Evolutionary conservation across 2,797 vertebrate genomes (phyloP).

Genomic region (Tenualosa thibaudeaui): DNA sequence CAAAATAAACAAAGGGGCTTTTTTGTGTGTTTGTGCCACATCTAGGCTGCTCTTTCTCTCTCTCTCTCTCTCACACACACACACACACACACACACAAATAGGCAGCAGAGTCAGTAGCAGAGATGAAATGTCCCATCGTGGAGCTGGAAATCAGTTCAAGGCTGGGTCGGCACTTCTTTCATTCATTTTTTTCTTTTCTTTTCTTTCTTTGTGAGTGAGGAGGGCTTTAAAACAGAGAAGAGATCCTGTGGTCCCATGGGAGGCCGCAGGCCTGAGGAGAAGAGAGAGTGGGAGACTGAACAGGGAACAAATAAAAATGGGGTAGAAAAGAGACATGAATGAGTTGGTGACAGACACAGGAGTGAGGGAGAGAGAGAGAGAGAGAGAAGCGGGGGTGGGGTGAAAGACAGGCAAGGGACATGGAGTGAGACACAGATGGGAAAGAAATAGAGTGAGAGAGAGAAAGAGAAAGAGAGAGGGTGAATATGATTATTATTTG

Average conservation of each 20-base stretch:
- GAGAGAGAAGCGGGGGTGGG: background rate
- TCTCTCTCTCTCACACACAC: too few relatives aligned
- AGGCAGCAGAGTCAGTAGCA: background rate
- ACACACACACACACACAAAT: too few relatives aligned
- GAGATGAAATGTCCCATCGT: slow-evolving; percentile 2
- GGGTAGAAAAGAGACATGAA: background rate
- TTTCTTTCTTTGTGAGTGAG: background rate
- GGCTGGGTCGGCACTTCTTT: background rate
- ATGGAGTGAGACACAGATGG: background rate
- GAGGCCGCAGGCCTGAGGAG: background rate
- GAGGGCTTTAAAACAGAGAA: slow-evolving; percentile 9
- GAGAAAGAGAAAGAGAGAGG: background rate
- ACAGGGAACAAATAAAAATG: background rate
- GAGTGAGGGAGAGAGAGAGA: background rate
- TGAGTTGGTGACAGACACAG: slow-evolving; percentile 6
- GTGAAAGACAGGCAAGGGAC: too few relatives aligned
- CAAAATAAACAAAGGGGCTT: background rate
- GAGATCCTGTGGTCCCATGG: background rate
- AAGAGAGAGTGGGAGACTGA: background rate
- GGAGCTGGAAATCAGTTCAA: slow-evolving; percentile 20
- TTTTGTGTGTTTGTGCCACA: background rate
- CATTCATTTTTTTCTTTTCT: background rate
- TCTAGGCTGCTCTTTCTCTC: background rate
- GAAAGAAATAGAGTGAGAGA: background rate
- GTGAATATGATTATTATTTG: background rate